These are phyloP conservation scores for Allygus modestus DNA, from an alignment of 2,888 invertebrate genomes.

Conservation along the genomic window DNA sequence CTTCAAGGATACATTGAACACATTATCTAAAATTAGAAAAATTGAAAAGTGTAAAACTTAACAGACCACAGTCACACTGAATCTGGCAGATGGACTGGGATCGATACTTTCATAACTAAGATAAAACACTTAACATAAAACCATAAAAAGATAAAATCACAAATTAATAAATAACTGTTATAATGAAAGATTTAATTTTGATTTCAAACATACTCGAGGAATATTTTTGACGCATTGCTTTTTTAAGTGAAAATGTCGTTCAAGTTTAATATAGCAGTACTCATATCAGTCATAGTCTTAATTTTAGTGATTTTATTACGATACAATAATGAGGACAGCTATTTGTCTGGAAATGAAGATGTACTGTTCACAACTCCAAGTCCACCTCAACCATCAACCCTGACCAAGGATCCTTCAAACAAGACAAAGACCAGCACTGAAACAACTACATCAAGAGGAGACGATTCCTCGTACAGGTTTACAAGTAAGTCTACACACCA, in stretches of 20 bases:
- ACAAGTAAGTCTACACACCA: neutral
- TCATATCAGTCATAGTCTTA: neutral
- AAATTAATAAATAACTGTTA: neutral
- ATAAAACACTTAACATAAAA: neutral
- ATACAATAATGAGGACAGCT: neutral
- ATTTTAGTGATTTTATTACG: neutral
- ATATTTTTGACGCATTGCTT: neutral
- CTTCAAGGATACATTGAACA: too few species aligned
- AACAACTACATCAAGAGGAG: neutral
- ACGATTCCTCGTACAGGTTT: neutral
- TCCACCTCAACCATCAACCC: neutral
- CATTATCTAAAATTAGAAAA: too few species aligned
- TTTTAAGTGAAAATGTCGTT: neutral
- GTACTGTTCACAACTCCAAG: neutral
- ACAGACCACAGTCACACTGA: too few species aligned
- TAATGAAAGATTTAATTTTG: neutral
- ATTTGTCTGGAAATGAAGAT: neutral
- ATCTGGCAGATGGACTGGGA: too few species aligned
- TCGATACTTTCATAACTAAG: too few species aligned
- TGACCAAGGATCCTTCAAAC: neutral
- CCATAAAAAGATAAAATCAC: neutral
- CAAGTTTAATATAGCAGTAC: neutral
- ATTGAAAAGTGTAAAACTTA: too few species aligned
- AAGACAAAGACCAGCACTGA: neutral
- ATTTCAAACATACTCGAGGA: neutral